These are phyloP conservation scores for Peromyscus eremicus DNA, from an alignment of 2,797 vertebrate genomes.

Conservation along the genomic window DNA sequence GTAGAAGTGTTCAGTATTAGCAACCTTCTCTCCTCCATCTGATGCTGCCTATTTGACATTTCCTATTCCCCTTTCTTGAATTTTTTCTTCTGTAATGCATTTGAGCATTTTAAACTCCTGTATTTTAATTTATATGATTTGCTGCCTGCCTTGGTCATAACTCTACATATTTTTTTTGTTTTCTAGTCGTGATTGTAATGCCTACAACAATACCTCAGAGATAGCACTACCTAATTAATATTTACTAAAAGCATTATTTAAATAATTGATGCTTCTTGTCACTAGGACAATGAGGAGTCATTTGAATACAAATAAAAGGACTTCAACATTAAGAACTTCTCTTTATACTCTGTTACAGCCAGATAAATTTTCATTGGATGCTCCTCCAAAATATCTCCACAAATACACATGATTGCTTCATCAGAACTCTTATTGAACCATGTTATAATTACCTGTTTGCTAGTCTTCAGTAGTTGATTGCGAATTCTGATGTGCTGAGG, in stretches of 20 bases:
- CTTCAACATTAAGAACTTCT: not conserved
- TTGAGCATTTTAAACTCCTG: not conserved
- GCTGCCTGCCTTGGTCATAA: not conserved
- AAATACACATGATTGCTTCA: not conserved
- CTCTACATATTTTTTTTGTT: not conserved
- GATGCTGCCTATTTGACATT: not conserved
- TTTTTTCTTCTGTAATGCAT: constrained; percentile 13
- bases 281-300: not conserved
- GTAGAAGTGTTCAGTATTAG: not conserved
- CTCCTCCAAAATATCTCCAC: not conserved
- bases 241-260: not conserved
- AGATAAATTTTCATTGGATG: not conserved
- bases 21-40: not conserved
- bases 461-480: not conserved
- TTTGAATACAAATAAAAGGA: constrained; percentile 3
- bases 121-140: not conserved
- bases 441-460: not conserved
- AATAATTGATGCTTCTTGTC: not conserved
- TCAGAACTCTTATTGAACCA: not conserved
- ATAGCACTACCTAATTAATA: not conserved
- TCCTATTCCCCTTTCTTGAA: not conserved
- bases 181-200: constrained; percentile 1
- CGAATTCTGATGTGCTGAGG: not conserved
- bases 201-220: not conserved
- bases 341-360: not conserved